Percentiles rank a stretch among this genome's conserved stretches.
These are phyloP conservation scores for Elaphurus davidianus DNA, from an alignment of 2,113 vertebrate genomes.

Conservation along the genomic window DNA sequence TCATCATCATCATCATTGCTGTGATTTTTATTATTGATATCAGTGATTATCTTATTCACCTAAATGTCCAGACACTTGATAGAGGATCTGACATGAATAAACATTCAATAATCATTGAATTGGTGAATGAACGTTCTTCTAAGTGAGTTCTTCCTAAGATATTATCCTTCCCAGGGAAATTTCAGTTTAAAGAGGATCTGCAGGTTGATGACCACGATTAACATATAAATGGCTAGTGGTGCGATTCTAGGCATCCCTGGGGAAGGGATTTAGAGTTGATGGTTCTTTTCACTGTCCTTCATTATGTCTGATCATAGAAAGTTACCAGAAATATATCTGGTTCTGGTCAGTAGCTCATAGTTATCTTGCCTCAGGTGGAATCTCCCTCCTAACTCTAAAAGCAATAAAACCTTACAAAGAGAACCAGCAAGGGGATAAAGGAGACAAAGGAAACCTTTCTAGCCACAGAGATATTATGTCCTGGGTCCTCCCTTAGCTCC, in stretches of 20 bases:
- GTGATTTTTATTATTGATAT: neutral
- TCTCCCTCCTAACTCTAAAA: neutral
- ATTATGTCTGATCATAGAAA: neutral
- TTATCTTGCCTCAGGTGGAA: neutral
- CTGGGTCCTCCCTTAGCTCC: neutral
- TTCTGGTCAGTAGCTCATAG: neutral
- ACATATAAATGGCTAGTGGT: neutral
- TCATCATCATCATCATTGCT: neutral
- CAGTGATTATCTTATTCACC: neutral
- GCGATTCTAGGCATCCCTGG: neutral
- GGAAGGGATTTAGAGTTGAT: neutral
- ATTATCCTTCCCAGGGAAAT: neutral
- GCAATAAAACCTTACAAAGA: neutral
- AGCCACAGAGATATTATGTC: neutral
- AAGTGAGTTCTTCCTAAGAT: neutral
- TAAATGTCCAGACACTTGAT: neutral
- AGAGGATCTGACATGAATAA: constrained; percentile 5
- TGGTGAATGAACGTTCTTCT: neutral
- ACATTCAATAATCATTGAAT: neutral
- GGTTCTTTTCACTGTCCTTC: neutral
- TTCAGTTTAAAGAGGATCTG: neutral
- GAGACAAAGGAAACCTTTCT: neutral
- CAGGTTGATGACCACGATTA: neutral
- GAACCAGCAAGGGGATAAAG: neutral
- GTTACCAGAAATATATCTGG: neutral